Base-by-base conservation (phyloP, 2,888 invertebrate genomes). In the Napeogenes sylphis region DNA sequence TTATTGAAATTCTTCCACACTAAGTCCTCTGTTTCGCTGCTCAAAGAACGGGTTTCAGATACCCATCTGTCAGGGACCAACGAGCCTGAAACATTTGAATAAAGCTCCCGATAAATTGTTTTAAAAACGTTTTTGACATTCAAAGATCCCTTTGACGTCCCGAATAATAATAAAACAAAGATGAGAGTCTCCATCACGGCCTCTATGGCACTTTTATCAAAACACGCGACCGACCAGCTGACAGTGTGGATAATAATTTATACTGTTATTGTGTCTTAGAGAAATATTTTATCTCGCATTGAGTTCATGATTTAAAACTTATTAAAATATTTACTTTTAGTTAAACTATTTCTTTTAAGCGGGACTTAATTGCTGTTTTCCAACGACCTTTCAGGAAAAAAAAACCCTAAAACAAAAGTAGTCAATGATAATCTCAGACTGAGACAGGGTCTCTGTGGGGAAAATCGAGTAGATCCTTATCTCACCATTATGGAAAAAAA, bases 1-100 rank as follows among this genome's bases (percentile, higher is more conserved):
- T 68, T 68, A 63, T 65, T 68, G 61, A 69, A 64, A 63, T 68
- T 65, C 68, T 64, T 59, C 58, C 58, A 58, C 63, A 59, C 55
- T 33, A 53, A 60, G 46, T 57, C 59, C 61, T 59, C 62, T 55
- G 60, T 68, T 64, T 58, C 56, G 58, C 53, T 54, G 21, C 51
- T 55, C 38, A 63, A 59, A 62, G 58, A 66, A 69, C 69, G 60
- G 60, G 69, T 69, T 58, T 58, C 33, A 61, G 68, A 67, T 67
- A 67, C 61, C 63, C 67, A 65, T 65, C 65, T 60, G 47, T 54
- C 51, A 58, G 47, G 59, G 65, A 59, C 38, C 35, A 59, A 56
- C 58, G 61, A 59, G n/a, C 10, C 66, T 63, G 63, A 57, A 65
- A 62, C 59, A 64, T 63, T 66, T 68, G 63, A 66, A 69, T 69